Conservation (phyloP, 2,113 vertebrate species). For the Podarcis raffonei region DNA sequence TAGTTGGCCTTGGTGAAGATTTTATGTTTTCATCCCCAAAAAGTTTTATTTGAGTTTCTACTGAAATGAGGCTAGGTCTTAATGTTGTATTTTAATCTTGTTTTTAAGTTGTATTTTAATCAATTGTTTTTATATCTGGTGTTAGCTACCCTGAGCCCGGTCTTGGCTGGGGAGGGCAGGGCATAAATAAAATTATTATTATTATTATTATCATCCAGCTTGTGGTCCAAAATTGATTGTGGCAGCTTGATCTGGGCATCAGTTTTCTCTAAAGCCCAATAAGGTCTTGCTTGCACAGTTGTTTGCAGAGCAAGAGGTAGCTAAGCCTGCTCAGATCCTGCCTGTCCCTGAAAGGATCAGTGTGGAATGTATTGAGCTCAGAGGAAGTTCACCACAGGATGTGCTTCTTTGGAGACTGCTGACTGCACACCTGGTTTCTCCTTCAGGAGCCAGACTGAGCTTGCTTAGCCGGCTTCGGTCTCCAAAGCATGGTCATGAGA, state of each 20-base stretch:
- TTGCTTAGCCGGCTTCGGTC: not conserved
- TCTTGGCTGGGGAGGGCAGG: too few species aligned
- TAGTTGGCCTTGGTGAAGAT: too few species aligned
- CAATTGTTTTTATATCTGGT: too few species aligned
- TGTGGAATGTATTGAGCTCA: not conserved
- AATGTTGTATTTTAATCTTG: too few species aligned
- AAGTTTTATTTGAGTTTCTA: too few species aligned
- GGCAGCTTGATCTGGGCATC: not conserved
- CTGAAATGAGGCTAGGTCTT: too few species aligned
- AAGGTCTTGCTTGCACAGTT: not conserved
- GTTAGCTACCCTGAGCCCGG: too few species aligned
- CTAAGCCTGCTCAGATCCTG: too few species aligned
- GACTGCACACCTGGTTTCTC: not conserved
- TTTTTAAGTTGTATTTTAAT: too few species aligned
- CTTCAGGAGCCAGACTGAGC: not conserved
- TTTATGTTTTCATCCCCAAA: too few species aligned
- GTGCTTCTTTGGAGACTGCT: not conserved
- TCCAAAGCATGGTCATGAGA: not conserved
- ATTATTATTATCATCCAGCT: too few species aligned
- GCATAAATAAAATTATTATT: too few species aligned
- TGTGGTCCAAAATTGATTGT: not conserved
- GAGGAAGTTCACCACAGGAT: not conserved
- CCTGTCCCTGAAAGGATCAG: not conserved
- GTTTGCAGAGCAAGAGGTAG: not conserved
- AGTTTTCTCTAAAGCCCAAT: not conserved